Base-by-base conservation (phyloP, 2,888 invertebrate species). In the Ochlodes sylvanus region DNA sequence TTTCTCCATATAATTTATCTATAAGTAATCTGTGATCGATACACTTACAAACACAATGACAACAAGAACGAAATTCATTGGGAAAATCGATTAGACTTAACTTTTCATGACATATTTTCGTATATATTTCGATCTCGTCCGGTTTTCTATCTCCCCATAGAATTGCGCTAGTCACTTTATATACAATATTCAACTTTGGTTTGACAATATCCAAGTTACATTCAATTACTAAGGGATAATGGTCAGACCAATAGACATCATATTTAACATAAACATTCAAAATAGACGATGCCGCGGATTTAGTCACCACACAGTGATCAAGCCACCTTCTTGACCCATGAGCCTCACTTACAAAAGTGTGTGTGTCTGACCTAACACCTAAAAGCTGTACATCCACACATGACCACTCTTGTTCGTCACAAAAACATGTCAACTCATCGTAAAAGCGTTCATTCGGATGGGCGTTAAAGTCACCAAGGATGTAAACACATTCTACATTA, bases 151-250 rank as follows among this genome's bases (percentile, higher is more conserved):
- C 57, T 10, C 66, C 64, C 69, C 70, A 71, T n/a, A 63, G 15
- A 17, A 72, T 50, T 32, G 44, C 63, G 52, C 58, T 68, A 44
- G 38, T 42, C 3, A 32, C 3, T 2, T 55, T 32, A 1, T 9
- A 14, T 32, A 41, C 38, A 14, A 70, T 41, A 12, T 52, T 19
- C 42, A 42, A 14, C 60, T 62, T 73, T 21, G 52, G 57, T 17
- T 38, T 69, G 19, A 70, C n/a, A 19, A 54, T 38, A 27, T 62
- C 41, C 10, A 72, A n/a, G 56, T 71, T 64, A 68, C 72, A 73
- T 42, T 69, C 54, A 12, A 76, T 38, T 44, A 61, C 19, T 9
- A 73, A 19, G 1, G 74, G 74, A 52, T 65, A 69, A n/a, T 75
- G 71, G 50, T 73, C 75, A 1, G 54, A 55, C 54, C 54, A 55